Base-by-base conservation (phyloP, 2,888 invertebrate species). In the Cerceris rybyensis region DNA sequence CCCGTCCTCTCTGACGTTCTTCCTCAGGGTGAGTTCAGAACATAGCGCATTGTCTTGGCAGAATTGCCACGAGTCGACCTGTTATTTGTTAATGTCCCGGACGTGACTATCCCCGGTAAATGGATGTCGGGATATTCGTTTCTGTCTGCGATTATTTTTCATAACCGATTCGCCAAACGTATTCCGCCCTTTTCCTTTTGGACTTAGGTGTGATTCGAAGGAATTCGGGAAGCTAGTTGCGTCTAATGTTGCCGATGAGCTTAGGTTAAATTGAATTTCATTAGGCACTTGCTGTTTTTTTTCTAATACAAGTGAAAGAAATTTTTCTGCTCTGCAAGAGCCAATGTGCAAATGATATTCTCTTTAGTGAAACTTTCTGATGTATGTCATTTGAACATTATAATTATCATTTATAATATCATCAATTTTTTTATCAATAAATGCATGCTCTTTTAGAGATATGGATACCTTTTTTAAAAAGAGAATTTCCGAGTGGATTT, bases 321-420 rank as follows among this genome's bases (percentile, higher is more conserved):
- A 68, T 72, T 78, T 75, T 76, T 84, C 76, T 86, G 84, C 80
- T 86, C 65, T 76, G 82, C 65, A 69, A 70, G 73, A 60, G 73
- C 55, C 68, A 60, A 64, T 71, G 70, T 76, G 75, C 75, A 77
- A 73, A 70, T 82, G 59, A 66, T 75, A 75, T 67, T 46, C 79
- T 78, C 76, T 75, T 16, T 71, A 55, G 39, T 75, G 60, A 41
- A 72, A 39, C 28, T 60, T 50, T 57, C 17, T 70, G 75, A 76
- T 82, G 77, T 71, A 79, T 80, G 72, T 52, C 70, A 83, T 60
- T 78, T 82, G 81, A 72, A 78, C 63, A 72, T 73, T 75, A 72
- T 63, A 83, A 81, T 84, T 78, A 78, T 81, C 74, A 80, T 76
- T 79, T n/a, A n/a, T n/a, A n/a, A n/a, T n/a, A n/a, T n/a, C n/a